Percentiles rank a stretch among this genome's conserved stretches.
Conservation (phyloP, 2,888 invertebrate genomes). For the Tethea ocularis region DNA sequence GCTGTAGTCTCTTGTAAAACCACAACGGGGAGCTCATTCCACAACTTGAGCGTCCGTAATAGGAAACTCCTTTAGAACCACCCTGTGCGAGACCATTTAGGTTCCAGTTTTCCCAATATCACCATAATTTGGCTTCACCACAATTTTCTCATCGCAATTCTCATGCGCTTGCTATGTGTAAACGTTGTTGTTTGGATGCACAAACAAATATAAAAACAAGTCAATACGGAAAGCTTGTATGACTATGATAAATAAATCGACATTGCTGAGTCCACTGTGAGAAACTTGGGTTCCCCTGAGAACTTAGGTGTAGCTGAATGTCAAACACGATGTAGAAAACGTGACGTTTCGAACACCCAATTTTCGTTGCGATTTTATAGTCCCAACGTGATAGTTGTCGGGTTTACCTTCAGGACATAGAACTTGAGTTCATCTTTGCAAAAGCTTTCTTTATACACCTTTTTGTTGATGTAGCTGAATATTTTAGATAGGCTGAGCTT, state of each 20-base stretch:
- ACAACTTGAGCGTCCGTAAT: too few species aligned
- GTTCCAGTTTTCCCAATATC: too few species aligned
- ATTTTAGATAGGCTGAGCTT: neutral
- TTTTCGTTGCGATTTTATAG: slow-evolving; percentile 44
- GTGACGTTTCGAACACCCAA: slow-evolving; percentile 42
- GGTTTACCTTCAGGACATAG: slow-evolving; percentile 5
- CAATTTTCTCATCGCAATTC: too few species aligned
- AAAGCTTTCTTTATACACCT: neutral
- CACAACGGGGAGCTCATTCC: too few species aligned
- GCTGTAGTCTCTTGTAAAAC: too few species aligned
- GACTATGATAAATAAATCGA: neutral
- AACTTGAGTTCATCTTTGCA: slow-evolving; percentile 2
- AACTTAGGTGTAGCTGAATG: slow-evolving; percentile 29
- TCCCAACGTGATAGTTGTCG: slow-evolving; percentile 28
- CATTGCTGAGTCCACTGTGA: neutral
- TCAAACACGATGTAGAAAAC: slow-evolving; percentile 34
- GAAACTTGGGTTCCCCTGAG: slow-evolving; percentile 28
- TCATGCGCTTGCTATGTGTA: too few species aligned
- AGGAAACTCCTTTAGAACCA: too few species aligned
- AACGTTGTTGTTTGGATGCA: too few species aligned
- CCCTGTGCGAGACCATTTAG: too few species aligned
- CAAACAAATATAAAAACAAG: too few species aligned
- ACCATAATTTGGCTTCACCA: too few species aligned
- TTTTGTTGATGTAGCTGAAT: neutral
- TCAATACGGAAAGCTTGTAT: neutral